Conservation (phyloP, 2,113 vertebrate genomes). For the Marcusenius ussheri region DNA sequence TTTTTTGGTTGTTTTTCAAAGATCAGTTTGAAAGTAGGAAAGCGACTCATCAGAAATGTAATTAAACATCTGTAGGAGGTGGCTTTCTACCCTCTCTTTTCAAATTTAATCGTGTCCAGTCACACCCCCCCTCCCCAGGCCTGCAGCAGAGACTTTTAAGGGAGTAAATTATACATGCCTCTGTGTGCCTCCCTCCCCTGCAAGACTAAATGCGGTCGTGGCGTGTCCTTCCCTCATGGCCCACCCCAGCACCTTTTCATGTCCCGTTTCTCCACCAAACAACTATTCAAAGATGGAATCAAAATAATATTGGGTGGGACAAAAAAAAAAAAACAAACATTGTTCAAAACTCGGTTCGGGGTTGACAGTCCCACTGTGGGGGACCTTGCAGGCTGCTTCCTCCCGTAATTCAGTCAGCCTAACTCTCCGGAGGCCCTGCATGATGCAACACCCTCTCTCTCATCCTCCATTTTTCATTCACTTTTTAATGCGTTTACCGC, state of each 20-base stretch:
- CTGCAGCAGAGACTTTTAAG: background rate
- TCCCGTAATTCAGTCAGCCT: background rate
- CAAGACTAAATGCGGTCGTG: background rate
- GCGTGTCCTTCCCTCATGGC: background rate
- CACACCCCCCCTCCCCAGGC: background rate
- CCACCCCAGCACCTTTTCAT: background rate
- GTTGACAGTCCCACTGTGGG: background rate
- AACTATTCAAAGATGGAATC: background rate
- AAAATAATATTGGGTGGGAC: background rate
- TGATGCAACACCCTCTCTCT: background rate
- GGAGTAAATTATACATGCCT: background rate
- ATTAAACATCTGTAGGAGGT: slow-evolving; percentile 11
- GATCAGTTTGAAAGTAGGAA: slow-evolving; percentile 8
- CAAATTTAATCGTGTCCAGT: background rate
- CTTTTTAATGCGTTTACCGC: background rate
- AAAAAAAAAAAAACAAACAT: background rate
- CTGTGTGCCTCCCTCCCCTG: background rate
- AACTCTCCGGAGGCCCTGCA: background rate
- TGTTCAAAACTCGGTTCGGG: background rate
- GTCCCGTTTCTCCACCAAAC: background rate
- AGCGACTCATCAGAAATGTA: slow-evolving; percentile 4
- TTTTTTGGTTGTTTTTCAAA: background rate
- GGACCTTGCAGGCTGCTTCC: background rate
- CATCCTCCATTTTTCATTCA: background rate
- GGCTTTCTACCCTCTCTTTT: background rate